Evolutionary conservation across 2,113 vertebrate genomes (phyloP), one percentile per base, ranked within the genome.

Genomic region (Ploceus nigricollis): DNA sequence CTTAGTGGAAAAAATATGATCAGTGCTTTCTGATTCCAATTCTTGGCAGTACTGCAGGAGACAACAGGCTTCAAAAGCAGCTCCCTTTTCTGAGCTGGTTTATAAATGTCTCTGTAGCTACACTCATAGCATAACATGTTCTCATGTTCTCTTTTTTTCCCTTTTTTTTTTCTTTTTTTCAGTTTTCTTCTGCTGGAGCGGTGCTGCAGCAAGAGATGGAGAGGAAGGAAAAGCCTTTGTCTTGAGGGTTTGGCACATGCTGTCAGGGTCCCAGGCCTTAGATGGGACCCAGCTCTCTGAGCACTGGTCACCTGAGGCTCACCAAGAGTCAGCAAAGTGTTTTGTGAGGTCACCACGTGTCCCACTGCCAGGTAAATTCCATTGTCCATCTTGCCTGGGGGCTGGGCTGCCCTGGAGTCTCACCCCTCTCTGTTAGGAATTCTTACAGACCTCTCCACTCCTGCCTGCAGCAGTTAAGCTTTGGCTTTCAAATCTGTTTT

Each of bases 101-200:
- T 85, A 33, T 56, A 39, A 78, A 79, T 33, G n/a, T 64, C 48
- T 71, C 57, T 76, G 37, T 54, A 75, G 51, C 42, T 71, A 19
- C 51, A 23, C 18, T 70, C 53, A 68, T 14, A 77, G 63, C 44
- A 25, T 21, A n/a, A n/a, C n/a, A n/a, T n/a, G n/a, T n/a, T n/a
- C n/a, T n/a, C 27, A 56, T 48, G 8, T 58, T 68, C 21, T 63
- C 2, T 53, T 39, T 53, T 33, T 6, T 48, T 4, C 8, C 5
- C 10, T 0, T 2, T 5, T 6, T 21, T 23, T 6, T 15, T 5
- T 8, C 2, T 8, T 23, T 22, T 7, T 22, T 6, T 3, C 11
- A 40, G 22, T 7, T 75, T 48, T 66, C 4, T 73, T 73, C 56
- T 75, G 25, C 82, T 47, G 16, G 28, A 78, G 35, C 9, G 6